Percentiles rank a stretch among this genome's conserved stretches.
Conservation (phyloP, 2,888 invertebrate species). For the Willowsia nigromaculata region DNA sequence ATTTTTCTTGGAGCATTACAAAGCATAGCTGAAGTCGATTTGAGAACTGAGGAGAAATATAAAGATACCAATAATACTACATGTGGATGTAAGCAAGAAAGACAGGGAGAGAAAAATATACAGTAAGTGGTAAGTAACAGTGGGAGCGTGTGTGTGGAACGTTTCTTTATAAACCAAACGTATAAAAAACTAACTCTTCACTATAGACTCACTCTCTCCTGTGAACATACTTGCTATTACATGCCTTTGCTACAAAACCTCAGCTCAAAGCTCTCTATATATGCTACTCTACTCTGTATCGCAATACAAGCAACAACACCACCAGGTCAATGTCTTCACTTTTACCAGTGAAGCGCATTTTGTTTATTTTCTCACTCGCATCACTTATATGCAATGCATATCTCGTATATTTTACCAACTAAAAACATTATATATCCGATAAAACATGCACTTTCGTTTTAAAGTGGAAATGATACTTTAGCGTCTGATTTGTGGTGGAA, state of each 20-base stretch:
- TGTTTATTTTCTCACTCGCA: slow-evolving; percentile 68
- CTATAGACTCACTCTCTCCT: background rate
- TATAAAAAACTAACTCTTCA: background rate
- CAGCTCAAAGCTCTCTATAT: too few relatives aligned
- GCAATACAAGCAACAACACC: slow-evolving; percentile 29
- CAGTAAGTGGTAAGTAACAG: background rate
- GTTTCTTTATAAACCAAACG: slow-evolving; percentile 12
- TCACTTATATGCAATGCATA: background rate
- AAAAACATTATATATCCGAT: background rate
- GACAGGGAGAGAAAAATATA: background rate
- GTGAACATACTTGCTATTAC: background rate
- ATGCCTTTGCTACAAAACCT: slow-evolving; percentile 12
- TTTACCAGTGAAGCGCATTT: slow-evolving; percentile 64
- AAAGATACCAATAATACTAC: background rate
- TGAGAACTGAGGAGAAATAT: background rate
- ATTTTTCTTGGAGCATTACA: slow-evolving; percentile 55
- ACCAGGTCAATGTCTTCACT: slow-evolving; percentile 66
- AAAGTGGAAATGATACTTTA: slow-evolving; percentile 48
- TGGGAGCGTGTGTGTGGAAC: slow-evolving; percentile 53
- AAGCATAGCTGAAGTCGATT: background rate
- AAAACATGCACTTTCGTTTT: background rate
- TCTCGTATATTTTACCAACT: background rate
- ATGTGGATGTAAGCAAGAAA: background rate
- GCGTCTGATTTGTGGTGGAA: slow-evolving; percentile 63
- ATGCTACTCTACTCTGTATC: slow-evolving; percentile 6